A percentile compares a stretch with the other conserved stretches of the same genome.
Conservation (phyloP, 2,888 invertebrate genomes). For the Drosophila austrosaltans region DNA sequence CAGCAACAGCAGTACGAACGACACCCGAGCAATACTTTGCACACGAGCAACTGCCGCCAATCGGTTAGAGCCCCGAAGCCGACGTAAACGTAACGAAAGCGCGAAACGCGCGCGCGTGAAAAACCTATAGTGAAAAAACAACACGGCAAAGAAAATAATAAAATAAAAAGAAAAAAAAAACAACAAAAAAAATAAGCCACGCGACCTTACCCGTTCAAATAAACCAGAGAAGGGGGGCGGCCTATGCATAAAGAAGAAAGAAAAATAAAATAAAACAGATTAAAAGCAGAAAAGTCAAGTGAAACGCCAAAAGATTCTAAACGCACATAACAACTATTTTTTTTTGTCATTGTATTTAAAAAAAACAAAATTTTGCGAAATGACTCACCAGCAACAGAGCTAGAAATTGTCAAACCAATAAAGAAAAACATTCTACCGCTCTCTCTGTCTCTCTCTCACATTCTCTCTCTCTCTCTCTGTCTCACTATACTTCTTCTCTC, state of each 20-base stretch:
- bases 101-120: constrained; percentile 67
- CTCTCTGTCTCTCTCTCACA: constrained; percentile 7
- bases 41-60: constrained; percentile 48
- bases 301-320: constrained; percentile 40
- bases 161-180: constrained; percentile 22
- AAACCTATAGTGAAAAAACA: constrained; percentile 58
- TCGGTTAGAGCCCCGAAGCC: constrained; percentile 11
- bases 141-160: constrained; percentile 24
- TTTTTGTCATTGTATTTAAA: constrained; percentile 7
- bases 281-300: constrained; percentile 40
- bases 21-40: constrained; percentile 49
- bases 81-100: constrained; percentile 39
- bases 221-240: constrained; percentile 38
- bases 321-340: constrained; percentile 27
- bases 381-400: constrained; percentile 42
- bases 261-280: constrained; percentile 6
- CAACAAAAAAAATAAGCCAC: constrained; percentile 59
- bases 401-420: constrained; percentile 28
- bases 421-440: constrained; percentile 25
- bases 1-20: constrained; percentile 14
- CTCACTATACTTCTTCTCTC: constrained; percentile 29
- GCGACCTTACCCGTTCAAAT: constrained; percentile 68
- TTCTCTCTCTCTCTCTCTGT: constrained; percentile 23
- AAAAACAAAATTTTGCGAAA: constrained; percentile 24
- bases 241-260: constrained; percentile 72